Base-by-base conservation (phyloP, 2,888 invertebrate species). In the Nesidiocoris tenuis region DNA sequence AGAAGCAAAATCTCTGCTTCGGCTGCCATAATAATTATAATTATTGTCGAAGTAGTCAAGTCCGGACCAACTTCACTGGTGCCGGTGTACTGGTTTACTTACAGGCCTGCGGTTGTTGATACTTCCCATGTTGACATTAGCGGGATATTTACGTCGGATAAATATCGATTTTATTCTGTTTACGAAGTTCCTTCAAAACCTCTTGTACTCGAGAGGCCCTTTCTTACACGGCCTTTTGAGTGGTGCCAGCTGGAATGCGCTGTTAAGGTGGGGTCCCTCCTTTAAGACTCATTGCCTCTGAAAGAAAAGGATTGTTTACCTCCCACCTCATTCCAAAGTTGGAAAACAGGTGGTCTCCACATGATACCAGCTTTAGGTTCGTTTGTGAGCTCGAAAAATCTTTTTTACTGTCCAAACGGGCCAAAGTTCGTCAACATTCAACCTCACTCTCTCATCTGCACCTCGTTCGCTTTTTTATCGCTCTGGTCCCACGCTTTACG, bases 281-380 rank as follows among this genome's bases (percentile, higher is more conserved):
- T 18, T 59, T 5, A 21, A 64, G 17, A 22, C 39, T 39, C 39
- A 39, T 39, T 7, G 39, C 9, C 12, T 16, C 16, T 25, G 57
- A 59, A 59, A 59, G 24, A 59, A 70, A 70, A 70, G 59, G 57
- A 59, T 70, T 70, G 70, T 70, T 70, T 70, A 70, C 70, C 19
- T 39, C 56, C 25, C 70, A 70, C 70, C 70, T 70, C 70, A 39
- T 39, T 39, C 39, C 39, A 12, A 39, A 39, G 39, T 39, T 39
- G 59, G 17, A 17, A 25, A 70, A 70, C 70, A 70, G 70, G 70
- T 70, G 70, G 70, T 70, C 70, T 61, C 70, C 70, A 70, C 59
- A 70, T 70, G 70, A 70, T 9, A 12, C 59, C 57, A 24, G 19
- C 59, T 23, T 59, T 23, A 57, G 70, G 23, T 57, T 19, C 63